Base-by-base conservation (phyloP, 2,113 vertebrate species). In the Callopanchax toddi region DNA sequence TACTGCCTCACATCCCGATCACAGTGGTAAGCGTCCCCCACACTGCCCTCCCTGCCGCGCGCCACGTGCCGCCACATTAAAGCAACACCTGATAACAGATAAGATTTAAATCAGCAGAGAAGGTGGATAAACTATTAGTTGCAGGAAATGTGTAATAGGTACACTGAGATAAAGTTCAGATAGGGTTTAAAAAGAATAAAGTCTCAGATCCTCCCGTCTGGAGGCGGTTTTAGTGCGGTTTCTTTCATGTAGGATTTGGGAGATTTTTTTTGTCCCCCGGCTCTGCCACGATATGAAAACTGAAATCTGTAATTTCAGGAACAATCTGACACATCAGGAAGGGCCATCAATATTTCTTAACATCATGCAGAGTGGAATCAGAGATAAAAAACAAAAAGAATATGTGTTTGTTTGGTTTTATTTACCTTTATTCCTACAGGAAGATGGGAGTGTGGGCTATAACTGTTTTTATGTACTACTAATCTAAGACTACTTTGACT, bases 1-100 rank as follows among this genome's bases (percentile, higher is more conserved):
- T 87, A 40, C 76, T 89, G 74, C 78, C 76, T 69, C 74, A 83
- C 45, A 85, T 91, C 69, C 87, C 86, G 0, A 83, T 87, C 69
- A 65, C 89, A 78, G 75, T 26, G 79, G 91, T 90, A 85, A 62
- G 90, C 40, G n/a, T 60, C 45, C 56, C 56, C 11, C 44, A 45
- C 64, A 50, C 58, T 34, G 43, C 51, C 52, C 57, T 72, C 63
- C 34, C 17, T 5, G 3, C 48, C 34, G 55, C 37, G n/a, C 40
- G 23, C 48, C 55, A 52, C 74, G 61, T 5, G 22, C 39, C 60
- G 71, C 59, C 48, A 75, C 76, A 72, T 75, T 84, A 70, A 83
- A 75, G 74, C n/a, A 20, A 60, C 71, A 69, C 67, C 72, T 72
- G 69, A 78, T 64, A 60, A 59, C 52, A 81, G 81, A 86, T 86